phyloP scores from a whole-genome alignment of 2,797 vertebrate species.

The Premnoplex brunnescens region DNA sequence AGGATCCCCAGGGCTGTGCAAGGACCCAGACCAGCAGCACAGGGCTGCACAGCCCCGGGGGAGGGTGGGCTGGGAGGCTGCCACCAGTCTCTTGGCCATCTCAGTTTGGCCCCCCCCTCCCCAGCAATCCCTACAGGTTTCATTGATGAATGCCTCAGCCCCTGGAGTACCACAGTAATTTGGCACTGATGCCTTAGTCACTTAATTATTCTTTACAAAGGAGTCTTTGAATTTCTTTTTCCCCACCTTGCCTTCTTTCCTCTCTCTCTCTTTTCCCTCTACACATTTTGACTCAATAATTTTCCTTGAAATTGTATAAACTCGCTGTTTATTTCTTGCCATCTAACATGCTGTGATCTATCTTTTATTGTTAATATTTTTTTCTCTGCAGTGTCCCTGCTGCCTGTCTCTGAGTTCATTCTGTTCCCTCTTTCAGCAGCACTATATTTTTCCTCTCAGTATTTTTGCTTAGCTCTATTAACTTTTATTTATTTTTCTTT shows the following conservation, averaged over 20 bases:
- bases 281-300: constrained; percentile 52
- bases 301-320: constrained; percentile 65
- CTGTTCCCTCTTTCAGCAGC: constrained; percentile 39
- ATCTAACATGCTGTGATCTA: constrained; percentile 52
- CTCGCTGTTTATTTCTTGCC: constrained; percentile 64
- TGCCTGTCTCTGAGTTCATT: constrained; percentile 49
- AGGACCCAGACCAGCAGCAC: not conserved
- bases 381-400: constrained; percentile 31
- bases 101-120: rapidly evolving
- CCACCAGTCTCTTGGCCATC: not conserved
- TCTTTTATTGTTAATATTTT: constrained; percentile 64
- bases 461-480: constrained; percentile 71
- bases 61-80: not conserved
- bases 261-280: constrained; percentile 1
- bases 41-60: rapidly evolving
- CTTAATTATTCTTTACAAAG: constrained; percentile 62
- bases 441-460: constrained; percentile 58
- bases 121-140: not conserved
- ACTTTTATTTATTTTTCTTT: constrained; percentile 71
- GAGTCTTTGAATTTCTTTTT: constrained; percentile 25
- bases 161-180: constrained; percentile 6
- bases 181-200: constrained; percentile 21
- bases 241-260: not conserved
- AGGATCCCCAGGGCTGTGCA: rapidly evolving
- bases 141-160: not conserved